A percentile compares a stretch with the other conserved stretches of the same genome.
These are phyloP conservation scores for Pyrocoelia pectoralis DNA, from an alignment of 2,888 invertebrate genomes.

Conservation along the genomic window DNA sequence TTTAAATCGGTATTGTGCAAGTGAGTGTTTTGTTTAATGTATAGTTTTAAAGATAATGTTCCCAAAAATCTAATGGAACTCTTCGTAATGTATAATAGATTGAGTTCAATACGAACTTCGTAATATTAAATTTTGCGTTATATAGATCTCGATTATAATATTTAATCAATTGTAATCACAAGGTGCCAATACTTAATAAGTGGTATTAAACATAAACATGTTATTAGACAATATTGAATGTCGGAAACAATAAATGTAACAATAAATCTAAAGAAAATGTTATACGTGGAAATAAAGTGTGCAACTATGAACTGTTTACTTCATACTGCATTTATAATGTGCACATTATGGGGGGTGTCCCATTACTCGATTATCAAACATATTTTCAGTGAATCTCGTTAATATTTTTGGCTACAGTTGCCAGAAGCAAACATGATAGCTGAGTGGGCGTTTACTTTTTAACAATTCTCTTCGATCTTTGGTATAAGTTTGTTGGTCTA, in stretches of 20 bases:
- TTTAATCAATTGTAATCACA: constrained; percentile 39
- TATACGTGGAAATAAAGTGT: constrained; percentile 17
- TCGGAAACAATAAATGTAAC: constrained; percentile 51
- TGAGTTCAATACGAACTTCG: background rate
- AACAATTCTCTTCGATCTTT: too few relatives aligned
- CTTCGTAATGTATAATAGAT: too few relatives aligned
- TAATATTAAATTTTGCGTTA: background rate
- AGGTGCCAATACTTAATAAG: constrained; percentile 43
- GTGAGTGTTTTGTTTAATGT: constrained; percentile 1
- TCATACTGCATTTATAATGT: too few relatives aligned
- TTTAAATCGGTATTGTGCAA: constrained; percentile 20
- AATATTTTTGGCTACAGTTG: too few relatives aligned
- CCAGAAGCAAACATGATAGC: too few relatives aligned
- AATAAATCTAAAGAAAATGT: constrained; percentile 42
- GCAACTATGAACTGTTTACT: background rate
- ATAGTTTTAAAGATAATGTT: background rate
- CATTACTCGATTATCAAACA: too few relatives aligned
- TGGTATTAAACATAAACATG: constrained; percentile 39
- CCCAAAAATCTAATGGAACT: background rate
- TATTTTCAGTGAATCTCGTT: too few relatives aligned
- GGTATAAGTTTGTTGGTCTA: too few relatives aligned
- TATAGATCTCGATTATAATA: constrained; percentile 27
- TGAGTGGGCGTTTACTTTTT: too few relatives aligned
- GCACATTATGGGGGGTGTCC: too few relatives aligned
- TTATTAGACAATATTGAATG: constrained; percentile 51